Base-by-base conservation (phyloP, 2,888 invertebrate species). In the Thysanoteuthis rhombus region DNA sequence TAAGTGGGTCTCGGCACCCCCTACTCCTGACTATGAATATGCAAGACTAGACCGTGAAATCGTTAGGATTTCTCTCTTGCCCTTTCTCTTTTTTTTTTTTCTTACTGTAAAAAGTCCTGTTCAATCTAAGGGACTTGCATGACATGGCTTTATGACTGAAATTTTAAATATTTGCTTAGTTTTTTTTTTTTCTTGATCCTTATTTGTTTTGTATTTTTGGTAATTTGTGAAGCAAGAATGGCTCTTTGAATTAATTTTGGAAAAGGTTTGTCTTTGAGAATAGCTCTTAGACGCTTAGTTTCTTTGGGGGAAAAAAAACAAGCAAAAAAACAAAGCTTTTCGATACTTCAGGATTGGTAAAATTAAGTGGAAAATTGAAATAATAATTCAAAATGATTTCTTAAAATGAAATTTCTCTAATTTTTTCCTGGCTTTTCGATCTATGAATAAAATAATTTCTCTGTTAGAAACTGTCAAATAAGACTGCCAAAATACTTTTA, bases 301-400 rank as follows among this genome's bases (percentile, higher is more conserved):
- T 42, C 42, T 42, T 42, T 42, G n/a, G n/a, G n/a, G n/a, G n/a
- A n/a, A n/a, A n/a, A n/a, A n/a, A n/a, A n/a, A n/a, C n/a, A n/a
- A 75, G 36, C n/a, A 75, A 75, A 75, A 12, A n/a, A 75, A n/a
- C n/a, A 75, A 75, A 75, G 16, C 22, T 10, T 75, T 75, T 75
- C 12, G n/a, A n/a, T 75, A 75, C 36, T 75, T 75, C 58, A n/a
- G 12, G 36, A n/a, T 19, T 12, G n/a, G 75, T 75, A 75, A 75
- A 75, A n/a, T 75, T 75, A 75, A 75, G n/a, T 75, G 75, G 75
- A 75, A 40, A 92, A 45, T 92, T 92, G 32, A 42, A 40, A 92
- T 39, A 92, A 38, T 92, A 32, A 40, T 92, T 38, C 92, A 40
- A 42, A 5, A 12, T 12, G 32, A 32, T 92, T 91, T 92, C 36